Evolutionary conservation across 2,888 invertebrate species (phyloP).

Genomic region (Pemphredon lugubris): DNA sequence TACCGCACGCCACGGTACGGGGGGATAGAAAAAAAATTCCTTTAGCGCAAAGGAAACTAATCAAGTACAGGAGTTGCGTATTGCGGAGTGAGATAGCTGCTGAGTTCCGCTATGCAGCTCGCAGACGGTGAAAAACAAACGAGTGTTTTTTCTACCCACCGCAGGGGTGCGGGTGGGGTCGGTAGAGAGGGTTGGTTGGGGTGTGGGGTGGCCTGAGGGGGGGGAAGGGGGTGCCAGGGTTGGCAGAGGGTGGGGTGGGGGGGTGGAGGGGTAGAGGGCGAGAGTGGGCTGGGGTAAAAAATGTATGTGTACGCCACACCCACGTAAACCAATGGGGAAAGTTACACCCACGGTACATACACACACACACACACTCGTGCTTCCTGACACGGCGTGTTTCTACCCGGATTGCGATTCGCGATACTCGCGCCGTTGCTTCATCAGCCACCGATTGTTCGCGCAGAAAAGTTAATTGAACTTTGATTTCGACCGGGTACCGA

Average conservation of each 20-base stretch:
- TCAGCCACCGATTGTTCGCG: constrained; percentile 73
- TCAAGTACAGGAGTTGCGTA: constrained; percentile 58
- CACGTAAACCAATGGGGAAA: constrained; percentile 1
- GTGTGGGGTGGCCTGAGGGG: too few relatives aligned
- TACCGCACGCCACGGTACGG: background rate
- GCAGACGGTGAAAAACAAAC: constrained; percentile 60
- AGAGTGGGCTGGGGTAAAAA: constrained; percentile 45
- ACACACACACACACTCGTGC: constrained; percentile 14
- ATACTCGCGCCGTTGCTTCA: constrained; percentile 68
- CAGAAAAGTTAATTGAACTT: constrained; percentile 76
- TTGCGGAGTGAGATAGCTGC: constrained; percentile 35
- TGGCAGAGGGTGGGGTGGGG: too few relatives aligned
- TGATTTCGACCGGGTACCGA: constrained; percentile 72
- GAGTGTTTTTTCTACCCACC: constrained; percentile 49
- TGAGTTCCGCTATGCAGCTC: constrained; percentile 47
- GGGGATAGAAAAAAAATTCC: constrained; percentile 27
- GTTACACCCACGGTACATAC: constrained; percentile 27
- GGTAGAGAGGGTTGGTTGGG: too few relatives aligned
- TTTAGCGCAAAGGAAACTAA: constrained; percentile 59
- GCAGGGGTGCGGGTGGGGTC: constrained; percentile 21
- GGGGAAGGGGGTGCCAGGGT: too few relatives aligned
- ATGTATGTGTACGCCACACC: constrained; percentile 26
- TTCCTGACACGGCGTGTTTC: constrained; percentile 48
- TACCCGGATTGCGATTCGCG: constrained; percentile 65
- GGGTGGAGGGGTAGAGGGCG: too few relatives aligned